These are phyloP conservation scores for Prosopocoilus inquinatus DNA, from an alignment of 2,888 invertebrate species.

Conservation along the genomic window DNA sequence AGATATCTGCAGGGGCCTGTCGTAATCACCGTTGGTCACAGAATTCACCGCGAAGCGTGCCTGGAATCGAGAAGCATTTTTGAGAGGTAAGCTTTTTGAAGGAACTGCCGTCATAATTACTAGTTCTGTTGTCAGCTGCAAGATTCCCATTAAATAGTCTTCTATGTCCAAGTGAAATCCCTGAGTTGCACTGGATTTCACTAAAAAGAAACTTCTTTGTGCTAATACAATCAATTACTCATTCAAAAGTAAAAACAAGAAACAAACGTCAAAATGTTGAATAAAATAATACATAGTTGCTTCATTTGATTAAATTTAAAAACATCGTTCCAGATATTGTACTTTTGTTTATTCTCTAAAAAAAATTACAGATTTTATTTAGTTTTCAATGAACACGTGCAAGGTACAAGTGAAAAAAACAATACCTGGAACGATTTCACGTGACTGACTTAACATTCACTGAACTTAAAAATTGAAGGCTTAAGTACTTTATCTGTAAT, in stretches of 20 bases:
- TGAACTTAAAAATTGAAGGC: too few relatives aligned
- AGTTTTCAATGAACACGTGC: too few relatives aligned
- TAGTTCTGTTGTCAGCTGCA: constrained; percentile 81
- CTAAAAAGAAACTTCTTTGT: constrained; percentile 52
- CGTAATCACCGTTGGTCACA: constrained; percentile 81
- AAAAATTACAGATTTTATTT: too few relatives aligned
- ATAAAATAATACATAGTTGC: too few relatives aligned
- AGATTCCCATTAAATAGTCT: constrained; percentile 82
- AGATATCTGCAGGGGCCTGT: constrained; percentile 77
- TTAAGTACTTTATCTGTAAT: too few relatives aligned
- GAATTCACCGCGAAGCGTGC: constrained; percentile 80
- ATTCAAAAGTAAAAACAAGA: not conserved
- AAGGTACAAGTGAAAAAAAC: too few relatives aligned
- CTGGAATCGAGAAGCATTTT: constrained; percentile 43
- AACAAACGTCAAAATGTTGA: too few relatives aligned
- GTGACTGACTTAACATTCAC: too few relatives aligned
- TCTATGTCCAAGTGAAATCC: constrained; percentile 90
- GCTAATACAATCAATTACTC: constrained; percentile 2
- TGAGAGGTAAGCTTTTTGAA: constrained; percentile 6
- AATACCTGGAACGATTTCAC: too few relatives aligned
- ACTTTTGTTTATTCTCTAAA: too few relatives aligned
- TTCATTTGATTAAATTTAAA: too few relatives aligned
- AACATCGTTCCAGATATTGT: too few relatives aligned
- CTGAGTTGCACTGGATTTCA: constrained; percentile 64
- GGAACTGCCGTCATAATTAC: constrained; percentile 52